Evolutionary conservation across 2,113 vertebrate genomes (phyloP), one percentile per base, ranked within the genome.

Genomic region (Camelus dromedarius): DNA sequence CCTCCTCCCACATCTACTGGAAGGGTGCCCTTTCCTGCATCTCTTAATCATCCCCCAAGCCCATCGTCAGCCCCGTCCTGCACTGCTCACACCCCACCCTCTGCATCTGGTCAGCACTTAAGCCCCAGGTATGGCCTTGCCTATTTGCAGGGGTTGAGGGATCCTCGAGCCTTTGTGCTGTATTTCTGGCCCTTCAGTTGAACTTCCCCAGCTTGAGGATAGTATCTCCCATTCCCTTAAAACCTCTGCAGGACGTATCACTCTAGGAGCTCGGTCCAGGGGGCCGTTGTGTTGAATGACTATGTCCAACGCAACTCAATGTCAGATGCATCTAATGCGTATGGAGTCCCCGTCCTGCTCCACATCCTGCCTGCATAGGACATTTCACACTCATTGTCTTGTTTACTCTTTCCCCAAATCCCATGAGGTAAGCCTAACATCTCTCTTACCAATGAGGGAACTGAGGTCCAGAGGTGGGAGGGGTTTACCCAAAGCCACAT

Each of bases 281-380:
- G 77, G 18, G 10, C 20, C 13, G 26, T 14, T 48, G 46, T 19
- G 48, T 60, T 52, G 35, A 76, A 20, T 48, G 56, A 77, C 58
- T 48, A 1, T 24, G 19, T 20, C 6, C 42, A 15, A 2, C 0
- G 2, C 46, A 56, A 56, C 32, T 85, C 12, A 5, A 8, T 9
- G 3, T 32, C 15, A 0, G 18, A 35, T 1, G 19, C 3, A 20
- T 6, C 6, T 2, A 8, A 26, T 0, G 26, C 10, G 0, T 0
- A 22, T 3, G 15, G 56, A 28, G 52, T 12, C n/a, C 54, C 9
- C 26, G 58, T 26, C 69, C 66, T 91, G 58, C 8, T 62, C 22
- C 4, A 18, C 35, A 18, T 8, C 35, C 28, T 24, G 8, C 62
- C 48, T 50, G 32, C 11, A 0, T 4, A 58, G 70, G n/a, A 26